phyloP scores from a whole-genome alignment of 2,113 vertebrate species.

The Engraulis encrasicolus region DNA sequence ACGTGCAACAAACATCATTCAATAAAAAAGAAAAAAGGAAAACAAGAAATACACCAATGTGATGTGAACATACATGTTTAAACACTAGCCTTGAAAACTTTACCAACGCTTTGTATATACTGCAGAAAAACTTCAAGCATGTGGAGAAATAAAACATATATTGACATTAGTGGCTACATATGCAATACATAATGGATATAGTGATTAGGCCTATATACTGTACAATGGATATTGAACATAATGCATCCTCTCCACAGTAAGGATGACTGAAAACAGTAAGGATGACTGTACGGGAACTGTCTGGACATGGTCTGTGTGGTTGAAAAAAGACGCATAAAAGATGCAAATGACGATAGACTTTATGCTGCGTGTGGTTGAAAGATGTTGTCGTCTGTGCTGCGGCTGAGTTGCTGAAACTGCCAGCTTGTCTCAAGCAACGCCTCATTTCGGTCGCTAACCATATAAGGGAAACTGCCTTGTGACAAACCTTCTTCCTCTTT shows the following conservation, averaged over 20 bases:
- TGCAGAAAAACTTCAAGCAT: constrained; percentile 68
- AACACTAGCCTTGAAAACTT: constrained; percentile 72
- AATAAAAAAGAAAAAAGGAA: background rate
- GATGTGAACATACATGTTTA: constrained; percentile 67
- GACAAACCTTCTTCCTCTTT: constrained; percentile 9
- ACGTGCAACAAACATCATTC: constrained; percentile 30
- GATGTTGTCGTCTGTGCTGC: background rate
- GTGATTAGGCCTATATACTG: background rate
- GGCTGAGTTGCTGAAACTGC: background rate
- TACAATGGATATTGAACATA: no score
- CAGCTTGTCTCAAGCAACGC: background rate
- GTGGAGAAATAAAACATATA: constrained; percentile 47
- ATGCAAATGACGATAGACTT: background rate
- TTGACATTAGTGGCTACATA: constrained; percentile 11
- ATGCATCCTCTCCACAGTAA: no score
- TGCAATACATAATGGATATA: background rate
- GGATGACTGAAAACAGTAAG: no score
- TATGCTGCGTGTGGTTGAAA: background rate
- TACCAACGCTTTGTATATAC: constrained; percentile 67
- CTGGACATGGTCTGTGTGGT: background rate
- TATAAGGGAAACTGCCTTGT: constrained; percentile 47
- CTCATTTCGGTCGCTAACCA: constrained; percentile 30
- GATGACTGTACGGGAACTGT: no score
- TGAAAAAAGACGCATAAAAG: background rate
- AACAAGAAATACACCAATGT: constrained; percentile 44